Percentiles rank a stretch among this genome's conserved stretches.
These are phyloP conservation scores for Galerucella pusilla DNA, from an alignment of 2,888 invertebrate species.

Conservation along the genomic window DNA sequence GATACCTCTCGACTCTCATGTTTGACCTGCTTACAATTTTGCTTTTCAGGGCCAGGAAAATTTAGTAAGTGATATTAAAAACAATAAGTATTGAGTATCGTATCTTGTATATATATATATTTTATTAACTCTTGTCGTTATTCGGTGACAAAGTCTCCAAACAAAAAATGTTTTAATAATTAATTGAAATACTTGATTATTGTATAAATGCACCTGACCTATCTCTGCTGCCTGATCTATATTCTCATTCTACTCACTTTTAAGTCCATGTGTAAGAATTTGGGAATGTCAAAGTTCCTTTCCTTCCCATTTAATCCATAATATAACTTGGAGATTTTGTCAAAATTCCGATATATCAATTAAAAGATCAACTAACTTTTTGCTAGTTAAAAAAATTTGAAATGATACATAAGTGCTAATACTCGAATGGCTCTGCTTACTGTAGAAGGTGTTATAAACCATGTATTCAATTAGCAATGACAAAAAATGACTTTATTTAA, in stretches of 20 bases:
- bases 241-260: background rate
- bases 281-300: background rate
- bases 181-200: no score
- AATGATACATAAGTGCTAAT: background rate
- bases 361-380: background rate
- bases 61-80: conserved; percentile 70
- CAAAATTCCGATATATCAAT: background rate
- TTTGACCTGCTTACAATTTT: conserved; percentile 62
- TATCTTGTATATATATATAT: conserved; percentile 24
- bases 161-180: background rate
- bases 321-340: background rate
- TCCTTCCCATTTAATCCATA: background rate
- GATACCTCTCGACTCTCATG: conserved; percentile 57
- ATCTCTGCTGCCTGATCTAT: no score
- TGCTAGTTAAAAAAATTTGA: background rate
- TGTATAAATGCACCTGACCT: no score
- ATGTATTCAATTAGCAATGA: background rate
- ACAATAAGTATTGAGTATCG: conserved; percentile 32
- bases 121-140: conserved; percentile 6
- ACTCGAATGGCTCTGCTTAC: background rate
- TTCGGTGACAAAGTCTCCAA: conserved; percentile 20
- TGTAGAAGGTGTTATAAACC: background rate
- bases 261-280: no score
- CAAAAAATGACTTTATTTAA: background rate
- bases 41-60: conserved; percentile 74